Percentiles rank a stretch among this genome's conserved stretches.
Evolutionary conservation across 2,113 vertebrate genomes (phyloP).

Genomic region (Ovis aries): ARS-UI_Ramb_v3.0 NC_056064.1:50375501-50376000

Average conservation of each 20-base stretch:
- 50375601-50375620: not conserved
- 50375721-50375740: not conserved
- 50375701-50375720: not conserved
- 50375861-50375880: not conserved
- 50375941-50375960: not conserved
- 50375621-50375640: accelerated
- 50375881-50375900: not conserved
- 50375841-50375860: not conserved
- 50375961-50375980: not conserved
- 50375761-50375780: not conserved
- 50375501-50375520: not conserved
- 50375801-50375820: not conserved
- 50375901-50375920: accelerated
- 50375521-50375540: not conserved
- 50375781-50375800: not conserved
- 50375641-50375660: not conserved
- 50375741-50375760: not conserved
- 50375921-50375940: accelerated
- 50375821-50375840: not conserved
- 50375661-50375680: not conserved
- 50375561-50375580: not conserved
- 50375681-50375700: not conserved
- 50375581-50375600: not conserved
- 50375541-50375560: not conserved
- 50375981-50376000: not conserved